Evolutionary conservation across 2,888 invertebrate species (phyloP).

Genomic region (Anarsia innoxiella): DNA sequence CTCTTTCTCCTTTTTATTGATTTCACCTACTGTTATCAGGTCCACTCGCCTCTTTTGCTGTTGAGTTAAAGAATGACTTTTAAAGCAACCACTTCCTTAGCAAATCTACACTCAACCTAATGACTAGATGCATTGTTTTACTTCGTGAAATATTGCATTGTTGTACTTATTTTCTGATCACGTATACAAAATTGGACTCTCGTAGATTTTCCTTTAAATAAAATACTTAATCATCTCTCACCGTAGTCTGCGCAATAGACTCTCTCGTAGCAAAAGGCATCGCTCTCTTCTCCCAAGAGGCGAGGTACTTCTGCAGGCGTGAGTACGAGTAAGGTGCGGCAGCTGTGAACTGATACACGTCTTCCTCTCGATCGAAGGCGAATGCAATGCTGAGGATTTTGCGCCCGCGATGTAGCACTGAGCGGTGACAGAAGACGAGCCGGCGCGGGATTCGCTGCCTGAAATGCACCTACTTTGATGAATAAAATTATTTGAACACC

Average conservation of each 20-base stretch:
- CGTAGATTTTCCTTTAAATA: too few species aligned
- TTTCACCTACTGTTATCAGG: constrained; percentile 85
- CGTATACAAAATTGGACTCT: too few species aligned
- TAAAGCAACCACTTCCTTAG: background rate
- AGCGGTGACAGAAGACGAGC: constrained; percentile 94
- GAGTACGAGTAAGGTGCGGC: constrained; percentile 98
- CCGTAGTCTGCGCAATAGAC: constrained; percentile 79
- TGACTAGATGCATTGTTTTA: too few species aligned
- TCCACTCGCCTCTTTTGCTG: constrained; percentile 96
- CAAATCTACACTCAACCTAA: too few species aligned
- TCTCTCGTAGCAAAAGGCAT: constrained; percentile 81
- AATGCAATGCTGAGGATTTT: constrained; percentile 96
- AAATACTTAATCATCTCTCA: constrained; percentile 52
- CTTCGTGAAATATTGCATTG: too few species aligned
- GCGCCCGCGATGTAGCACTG: constrained; percentile 90
- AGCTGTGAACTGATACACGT: constrained; percentile 95
- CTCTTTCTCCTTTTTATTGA: constrained; percentile 45
- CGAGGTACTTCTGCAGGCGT: constrained; percentile 88
- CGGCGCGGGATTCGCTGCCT: constrained; percentile 87
- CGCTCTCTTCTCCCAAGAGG: constrained; percentile 79
- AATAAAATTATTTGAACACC: too few species aligned
- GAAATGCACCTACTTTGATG: too few species aligned
- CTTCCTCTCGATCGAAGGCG: constrained; percentile 95
- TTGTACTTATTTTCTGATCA: too few species aligned
- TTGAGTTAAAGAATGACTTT: constrained; percentile 24